Evolutionary conservation across 2,888 invertebrate genomes (phyloP).

Genomic region (Chloromyia formosa): DNA sequence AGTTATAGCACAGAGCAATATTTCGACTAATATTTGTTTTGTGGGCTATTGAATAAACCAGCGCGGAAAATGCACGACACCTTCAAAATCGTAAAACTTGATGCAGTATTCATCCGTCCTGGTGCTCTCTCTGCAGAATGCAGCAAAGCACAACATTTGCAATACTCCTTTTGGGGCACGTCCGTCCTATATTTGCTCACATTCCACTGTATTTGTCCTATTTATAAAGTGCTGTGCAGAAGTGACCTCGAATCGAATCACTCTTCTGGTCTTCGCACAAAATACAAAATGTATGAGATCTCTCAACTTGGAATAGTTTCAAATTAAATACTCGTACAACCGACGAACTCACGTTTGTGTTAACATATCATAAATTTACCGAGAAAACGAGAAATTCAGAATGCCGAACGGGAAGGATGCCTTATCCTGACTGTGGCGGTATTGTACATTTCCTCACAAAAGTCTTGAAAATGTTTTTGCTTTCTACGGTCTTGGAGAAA

Average conservation of each 20-base stretch:
- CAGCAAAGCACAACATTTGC: no score
- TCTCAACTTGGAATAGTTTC: background rate
- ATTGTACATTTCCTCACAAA: background rate
- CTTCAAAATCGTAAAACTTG: no score
- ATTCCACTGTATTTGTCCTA: background rate
- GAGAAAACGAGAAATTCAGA: background rate
- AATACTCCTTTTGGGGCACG: background rate
- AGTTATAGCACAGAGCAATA: no score
- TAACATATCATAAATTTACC: constrained; percentile 5
- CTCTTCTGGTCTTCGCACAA: background rate
- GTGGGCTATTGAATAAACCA: no score
- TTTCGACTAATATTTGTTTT: no score
- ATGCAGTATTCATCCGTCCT: no score
- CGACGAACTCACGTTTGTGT: background rate
- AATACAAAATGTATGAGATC: background rate
- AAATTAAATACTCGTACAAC: constrained; percentile 5
- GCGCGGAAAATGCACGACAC: no score
- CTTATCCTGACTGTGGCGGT: background rate
- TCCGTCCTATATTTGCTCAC: background rate
- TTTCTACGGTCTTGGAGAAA: background rate
- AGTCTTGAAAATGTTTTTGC: background rate
- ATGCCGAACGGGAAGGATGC: background rate
- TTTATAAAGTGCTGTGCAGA: background rate
- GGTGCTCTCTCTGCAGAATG: no score
- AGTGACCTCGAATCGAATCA: background rate